Percentiles rank a stretch among this genome's conserved stretches.
These are phyloP conservation scores for Phodopus roborovskii DNA, from an alignment of 2,113 vertebrate species.

Conservation along the genomic window DNA sequence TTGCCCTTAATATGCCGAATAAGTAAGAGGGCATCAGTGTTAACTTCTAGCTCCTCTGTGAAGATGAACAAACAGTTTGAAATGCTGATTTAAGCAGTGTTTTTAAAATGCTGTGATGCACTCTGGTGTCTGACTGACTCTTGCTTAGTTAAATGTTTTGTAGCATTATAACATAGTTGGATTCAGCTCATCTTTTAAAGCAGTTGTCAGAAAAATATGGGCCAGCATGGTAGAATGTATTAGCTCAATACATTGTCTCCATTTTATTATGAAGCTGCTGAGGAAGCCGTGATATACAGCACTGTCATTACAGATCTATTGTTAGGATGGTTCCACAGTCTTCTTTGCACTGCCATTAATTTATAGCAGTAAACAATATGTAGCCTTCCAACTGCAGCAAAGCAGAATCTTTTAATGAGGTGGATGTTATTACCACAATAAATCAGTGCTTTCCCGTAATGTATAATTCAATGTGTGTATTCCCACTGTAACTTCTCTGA, in stretches of 20 bases:
- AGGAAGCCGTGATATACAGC: conserved; percentile 94
- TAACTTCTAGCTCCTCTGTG: conserved; percentile 64
- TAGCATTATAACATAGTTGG: conserved; percentile 87
- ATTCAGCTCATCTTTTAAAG: conserved; percentile 91
- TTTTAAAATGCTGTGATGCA: conserved; percentile 57
- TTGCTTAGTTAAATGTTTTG: conserved; percentile 86
- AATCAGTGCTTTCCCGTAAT: conserved; percentile 99
- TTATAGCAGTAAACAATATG: conserved; percentile 98
- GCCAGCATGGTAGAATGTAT: conserved; percentile 91
- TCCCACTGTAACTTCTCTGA: conserved; percentile 96
- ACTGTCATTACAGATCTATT: conserved; percentile 94
- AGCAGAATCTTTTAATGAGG: conserved; percentile 99
- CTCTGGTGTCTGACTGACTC: conserved; percentile 76
- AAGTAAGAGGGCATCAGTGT: conserved; percentile 58
- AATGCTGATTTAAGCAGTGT: conserved; percentile 70
- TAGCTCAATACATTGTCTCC: conserved; percentile 94
- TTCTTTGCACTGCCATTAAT: conserved; percentile 92
- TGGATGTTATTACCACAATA: conserved; percentile 99
- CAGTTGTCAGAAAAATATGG: conserved; percentile 93
- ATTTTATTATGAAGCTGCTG: conserved; percentile 92
- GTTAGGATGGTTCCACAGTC: conserved; percentile 92
- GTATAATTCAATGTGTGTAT: conserved; percentile 99
- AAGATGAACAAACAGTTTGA: conserved; percentile 61
- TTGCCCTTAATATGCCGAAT: conserved; percentile 38
- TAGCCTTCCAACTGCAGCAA: conserved; percentile 90